phyloP scores from a whole-genome alignment of 1,140 invertebrate species.

The Drosophila lacteicornis region DNA sequence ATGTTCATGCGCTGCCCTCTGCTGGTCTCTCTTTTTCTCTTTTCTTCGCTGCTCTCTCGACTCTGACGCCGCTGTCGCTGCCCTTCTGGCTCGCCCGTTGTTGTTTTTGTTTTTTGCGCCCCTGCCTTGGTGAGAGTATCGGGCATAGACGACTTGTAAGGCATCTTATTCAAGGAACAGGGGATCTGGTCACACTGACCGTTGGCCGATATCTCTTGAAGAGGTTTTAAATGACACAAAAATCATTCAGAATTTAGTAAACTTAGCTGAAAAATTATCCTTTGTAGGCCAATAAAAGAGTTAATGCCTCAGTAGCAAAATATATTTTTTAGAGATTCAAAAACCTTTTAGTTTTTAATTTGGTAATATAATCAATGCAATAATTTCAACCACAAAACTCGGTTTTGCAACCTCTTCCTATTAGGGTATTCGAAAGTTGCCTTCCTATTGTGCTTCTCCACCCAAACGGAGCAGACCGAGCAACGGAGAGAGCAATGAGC shows the following conservation, averaged over 20 bases:
- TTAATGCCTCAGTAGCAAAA: too few relatives aligned
- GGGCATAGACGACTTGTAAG: conserved; percentile 22
- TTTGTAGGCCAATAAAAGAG: too few relatives aligned
- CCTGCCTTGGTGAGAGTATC: conserved; percentile 1
- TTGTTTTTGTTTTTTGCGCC: conserved; percentile 42
- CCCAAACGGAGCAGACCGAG: conserved; percentile 22
- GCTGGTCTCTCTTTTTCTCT: conserved; percentile 4
- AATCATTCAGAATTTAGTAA: background rate
- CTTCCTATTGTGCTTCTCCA: too few relatives aligned
- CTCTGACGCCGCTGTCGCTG: conserved; percentile 58
- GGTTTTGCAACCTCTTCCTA: background rate
- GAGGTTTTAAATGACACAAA: background rate
- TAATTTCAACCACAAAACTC: too few relatives aligned
- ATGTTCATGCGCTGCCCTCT: conserved; percentile 55
- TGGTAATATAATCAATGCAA: too few relatives aligned
- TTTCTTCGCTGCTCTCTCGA: conserved; percentile 24
- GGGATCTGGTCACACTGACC: conserved; percentile 1
- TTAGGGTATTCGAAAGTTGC: conserved; percentile 1
- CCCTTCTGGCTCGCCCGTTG: conserved; percentile 48
- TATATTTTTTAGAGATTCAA: too few relatives aligned
- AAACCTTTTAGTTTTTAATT: too few relatives aligned
- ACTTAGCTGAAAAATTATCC: too few relatives aligned
- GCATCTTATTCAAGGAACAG: too few relatives aligned
- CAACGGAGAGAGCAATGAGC: conserved; percentile 16
- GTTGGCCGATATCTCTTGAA: too few relatives aligned